Percentiles rank a stretch among this genome's conserved stretches.
Evolutionary conservation across 2,888 invertebrate genomes (phyloP).

Genomic region (Ceraclea dissimilis): DNA sequence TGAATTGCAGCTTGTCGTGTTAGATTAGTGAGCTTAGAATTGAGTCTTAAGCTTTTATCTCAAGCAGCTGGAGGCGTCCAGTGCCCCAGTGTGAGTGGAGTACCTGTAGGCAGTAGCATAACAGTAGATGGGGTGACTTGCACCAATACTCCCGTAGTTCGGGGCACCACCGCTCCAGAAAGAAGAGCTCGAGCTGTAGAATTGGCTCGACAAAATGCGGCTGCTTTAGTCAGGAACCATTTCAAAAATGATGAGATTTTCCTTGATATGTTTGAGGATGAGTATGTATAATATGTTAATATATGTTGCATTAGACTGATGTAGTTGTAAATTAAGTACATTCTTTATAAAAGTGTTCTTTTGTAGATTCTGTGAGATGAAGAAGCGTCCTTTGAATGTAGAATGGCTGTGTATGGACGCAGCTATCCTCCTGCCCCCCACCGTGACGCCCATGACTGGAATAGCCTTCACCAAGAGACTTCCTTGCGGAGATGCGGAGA

Average conservation of each 20-base stretch:
- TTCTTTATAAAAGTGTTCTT: constrained; percentile 1
- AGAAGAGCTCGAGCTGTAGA: constrained; percentile 51
- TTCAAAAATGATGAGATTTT: constrained; percentile 98
- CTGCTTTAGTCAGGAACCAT: constrained; percentile 79
- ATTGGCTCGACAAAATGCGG: constrained; percentile 71
- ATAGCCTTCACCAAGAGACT: constrained; percentile 89
- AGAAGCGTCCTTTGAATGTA: constrained; percentile 76
- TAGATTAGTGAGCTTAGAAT: constrained; percentile 85
- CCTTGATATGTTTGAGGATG: constrained; percentile 97
- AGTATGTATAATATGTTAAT: constrained; percentile 43
- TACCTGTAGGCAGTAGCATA: constrained; percentile 34
- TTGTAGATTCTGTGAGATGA: constrained; percentile 77
- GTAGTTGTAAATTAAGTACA: too few relatives aligned
- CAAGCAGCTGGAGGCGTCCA: constrained; percentile 49
- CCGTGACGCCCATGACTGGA: constrained; percentile 92
- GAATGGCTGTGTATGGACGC: constrained; percentile 97
- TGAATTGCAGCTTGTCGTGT: constrained; percentile 65
- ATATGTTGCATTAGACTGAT: not conserved
- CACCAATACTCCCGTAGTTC: not conserved
- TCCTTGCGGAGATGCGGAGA: constrained; percentile 93
- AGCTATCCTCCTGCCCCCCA: constrained; percentile 88
- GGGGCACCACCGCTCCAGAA: constrained; percentile 49
- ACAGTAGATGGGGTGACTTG: constrained; percentile 40
- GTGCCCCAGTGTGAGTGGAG: not conserved
- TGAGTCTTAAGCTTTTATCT: constrained; percentile 72